A percentile compares a stretch with the other conserved stretches of the same genome.
These are phyloP conservation scores for Psittacula echo DNA, from an alignment of 2,797 vertebrate species.

Conservation along the genomic window DNA sequence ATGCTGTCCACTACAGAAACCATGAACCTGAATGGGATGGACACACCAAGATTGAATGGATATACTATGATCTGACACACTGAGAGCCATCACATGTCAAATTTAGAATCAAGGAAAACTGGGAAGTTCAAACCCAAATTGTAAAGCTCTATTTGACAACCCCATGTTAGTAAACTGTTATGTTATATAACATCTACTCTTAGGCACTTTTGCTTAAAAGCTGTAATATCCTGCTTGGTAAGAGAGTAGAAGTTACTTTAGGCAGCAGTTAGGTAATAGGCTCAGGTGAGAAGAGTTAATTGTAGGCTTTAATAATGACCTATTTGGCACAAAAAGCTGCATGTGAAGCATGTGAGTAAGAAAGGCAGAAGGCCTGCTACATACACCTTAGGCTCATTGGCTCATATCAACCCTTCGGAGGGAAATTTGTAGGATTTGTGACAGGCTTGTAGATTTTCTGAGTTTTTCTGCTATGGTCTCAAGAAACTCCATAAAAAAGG, in stretches of 20 bases:
- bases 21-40: background rate
- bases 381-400: background rate
- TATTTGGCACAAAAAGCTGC: background rate
- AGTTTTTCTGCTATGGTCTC: background rate
- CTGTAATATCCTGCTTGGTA: background rate
- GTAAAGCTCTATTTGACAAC: background rate
- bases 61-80: background rate
- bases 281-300: background rate
- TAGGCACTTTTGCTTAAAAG: background rate
- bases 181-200: background rate
- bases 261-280: background rate
- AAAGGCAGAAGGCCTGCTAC: background rate
- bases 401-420: background rate
- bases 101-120: background rate
- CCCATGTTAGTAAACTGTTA: background rate
- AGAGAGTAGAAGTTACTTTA: background rate
- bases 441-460: background rate
- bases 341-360: background rate
- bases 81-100: background rate
- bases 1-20: background rate
- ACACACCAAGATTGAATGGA: background rate
- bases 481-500: background rate
- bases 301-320: background rate
- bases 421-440: background rate
- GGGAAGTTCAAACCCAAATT: background rate